Percentiles rank a stretch among this genome's conserved stretches.
Conservation (phyloP, 2,113 vertebrate genomes). For the Sitta europaea region DNA sequence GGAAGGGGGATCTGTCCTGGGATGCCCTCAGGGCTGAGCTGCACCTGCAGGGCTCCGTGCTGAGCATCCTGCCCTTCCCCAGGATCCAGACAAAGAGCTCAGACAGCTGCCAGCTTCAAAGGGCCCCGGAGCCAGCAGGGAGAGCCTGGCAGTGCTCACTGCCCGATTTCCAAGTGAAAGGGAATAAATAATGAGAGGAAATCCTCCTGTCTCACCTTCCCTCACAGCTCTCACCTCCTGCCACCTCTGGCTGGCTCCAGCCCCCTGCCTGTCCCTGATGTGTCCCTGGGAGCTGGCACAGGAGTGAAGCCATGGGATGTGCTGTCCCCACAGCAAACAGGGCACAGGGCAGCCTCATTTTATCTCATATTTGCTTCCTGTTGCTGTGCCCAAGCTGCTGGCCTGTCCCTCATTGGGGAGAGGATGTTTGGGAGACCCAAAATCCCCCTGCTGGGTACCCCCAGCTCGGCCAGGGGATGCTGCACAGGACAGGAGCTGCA, state of each 20-base stretch:
- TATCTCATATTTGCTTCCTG: neutral
- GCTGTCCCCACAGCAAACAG: neutral
- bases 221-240: neutral
- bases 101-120: slow-evolving; percentile 10
- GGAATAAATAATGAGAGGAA: slow-evolving; percentile 58
- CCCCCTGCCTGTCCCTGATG: neutral
- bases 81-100: neutral
- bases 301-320: too few species aligned
- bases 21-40: neutral
- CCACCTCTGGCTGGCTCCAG: neutral
- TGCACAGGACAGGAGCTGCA: neutral
- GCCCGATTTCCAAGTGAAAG: slow-evolving; percentile 38
- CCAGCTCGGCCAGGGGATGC: neutral
- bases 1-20: neutral
- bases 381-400: neutral
- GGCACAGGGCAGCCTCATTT: neutral
- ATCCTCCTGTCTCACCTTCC: slow-evolving; percentile 38
- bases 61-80: neutral
- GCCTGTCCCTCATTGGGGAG: neutral
- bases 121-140: neutral
- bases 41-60: neutral
- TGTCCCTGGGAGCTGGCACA: rapidly evolving
- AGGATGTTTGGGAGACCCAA: neutral
- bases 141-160: slow-evolving; percentile 2
- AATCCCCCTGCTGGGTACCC: neutral